Evolutionary conservation across 2,888 invertebrate species (phyloP).

Genomic region (Choreutis nemorana): DNA sequence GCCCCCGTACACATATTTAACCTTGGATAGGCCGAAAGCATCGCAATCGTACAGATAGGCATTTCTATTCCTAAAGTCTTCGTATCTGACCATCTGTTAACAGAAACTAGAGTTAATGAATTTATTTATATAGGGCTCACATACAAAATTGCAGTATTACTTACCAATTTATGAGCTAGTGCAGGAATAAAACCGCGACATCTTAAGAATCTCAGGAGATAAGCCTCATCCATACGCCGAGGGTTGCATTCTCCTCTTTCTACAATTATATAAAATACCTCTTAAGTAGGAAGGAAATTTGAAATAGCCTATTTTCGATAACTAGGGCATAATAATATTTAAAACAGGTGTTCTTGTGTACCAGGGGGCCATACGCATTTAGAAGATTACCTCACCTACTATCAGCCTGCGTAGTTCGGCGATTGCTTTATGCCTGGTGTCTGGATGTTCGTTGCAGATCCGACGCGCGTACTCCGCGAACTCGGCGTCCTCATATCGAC

Average conservation of each 20-base stretch:
- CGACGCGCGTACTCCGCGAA: slow-evolving; percentile 42
- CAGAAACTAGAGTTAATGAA: not conserved
- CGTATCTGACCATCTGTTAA: slow-evolving; percentile 48
- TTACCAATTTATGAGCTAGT: slow-evolving; percentile 47
- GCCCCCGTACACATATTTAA: slow-evolving; percentile 42
- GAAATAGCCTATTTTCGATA: too few relatives aligned
- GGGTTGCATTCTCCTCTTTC: slow-evolving; percentile 44
- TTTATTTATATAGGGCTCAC: not conserved
- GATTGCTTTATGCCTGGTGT: slow-evolving; percentile 34
- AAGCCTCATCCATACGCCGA: slow-evolving; percentile 46
- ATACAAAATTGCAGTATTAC: slow-evolving; percentile 2
- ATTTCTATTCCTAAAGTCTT: slow-evolving; percentile 39
- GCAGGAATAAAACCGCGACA: slow-evolving; percentile 49
- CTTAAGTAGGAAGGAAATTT: too few relatives aligned
- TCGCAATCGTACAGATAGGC: slow-evolving; percentile 41
- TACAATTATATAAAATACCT: slow-evolving; percentile 16
- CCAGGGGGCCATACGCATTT: too few relatives aligned
- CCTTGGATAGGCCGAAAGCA: slow-evolving; percentile 38
- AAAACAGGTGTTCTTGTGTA: too few relatives aligned
- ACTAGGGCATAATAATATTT: too few relatives aligned
- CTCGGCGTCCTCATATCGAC: slow-evolving; percentile 47
- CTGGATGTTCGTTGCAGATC: slow-evolving; percentile 43
- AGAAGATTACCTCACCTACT: slow-evolving; percentile 51
- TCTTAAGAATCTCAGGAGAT: slow-evolving; percentile 43
- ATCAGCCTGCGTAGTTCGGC: slow-evolving; percentile 43